These are phyloP conservation scores for Amphipoea oculea DNA, from an alignment of 2,888 invertebrate genomes.

Conservation along the genomic window DNA sequence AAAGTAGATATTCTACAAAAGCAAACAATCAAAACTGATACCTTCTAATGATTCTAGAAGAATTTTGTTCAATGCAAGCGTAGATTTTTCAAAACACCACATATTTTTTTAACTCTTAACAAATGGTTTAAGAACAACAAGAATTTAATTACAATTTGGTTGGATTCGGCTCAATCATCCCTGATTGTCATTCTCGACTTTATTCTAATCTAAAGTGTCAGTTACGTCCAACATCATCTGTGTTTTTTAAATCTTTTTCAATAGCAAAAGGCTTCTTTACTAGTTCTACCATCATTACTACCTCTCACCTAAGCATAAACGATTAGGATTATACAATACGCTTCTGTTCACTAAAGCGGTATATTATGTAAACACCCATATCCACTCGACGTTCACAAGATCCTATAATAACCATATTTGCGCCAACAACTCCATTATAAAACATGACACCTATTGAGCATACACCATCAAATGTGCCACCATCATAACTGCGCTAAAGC, in stretches of 20 bases:
- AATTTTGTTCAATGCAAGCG: background rate
- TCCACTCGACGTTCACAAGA: background rate
- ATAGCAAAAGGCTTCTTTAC: no score
- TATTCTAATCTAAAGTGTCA: background rate
- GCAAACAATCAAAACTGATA: no score
- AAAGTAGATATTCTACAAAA: background rate
- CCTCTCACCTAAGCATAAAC: background rate
- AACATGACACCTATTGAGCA: constrained; percentile 31
- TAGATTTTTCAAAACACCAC: background rate
- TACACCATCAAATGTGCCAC: constrained; percentile 40
- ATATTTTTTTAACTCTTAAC: background rate
- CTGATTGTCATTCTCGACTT: background rate
- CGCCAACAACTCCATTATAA: constrained; percentile 1
- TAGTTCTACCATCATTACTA: background rate
- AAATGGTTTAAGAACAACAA: background rate
- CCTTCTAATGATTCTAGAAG: background rate
- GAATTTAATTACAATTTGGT: background rate
- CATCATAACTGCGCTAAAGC: constrained; percentile 42
- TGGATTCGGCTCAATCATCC: background rate
- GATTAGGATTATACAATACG: background rate
- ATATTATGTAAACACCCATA: background rate
- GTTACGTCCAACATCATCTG: no score
- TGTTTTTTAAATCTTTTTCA: background rate
- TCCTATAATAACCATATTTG: background rate
- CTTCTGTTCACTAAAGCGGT: background rate